phyloP scores from a whole-genome alignment of 2,797 vertebrate species.

The Ptychobarbus kaznakovi region DNA sequence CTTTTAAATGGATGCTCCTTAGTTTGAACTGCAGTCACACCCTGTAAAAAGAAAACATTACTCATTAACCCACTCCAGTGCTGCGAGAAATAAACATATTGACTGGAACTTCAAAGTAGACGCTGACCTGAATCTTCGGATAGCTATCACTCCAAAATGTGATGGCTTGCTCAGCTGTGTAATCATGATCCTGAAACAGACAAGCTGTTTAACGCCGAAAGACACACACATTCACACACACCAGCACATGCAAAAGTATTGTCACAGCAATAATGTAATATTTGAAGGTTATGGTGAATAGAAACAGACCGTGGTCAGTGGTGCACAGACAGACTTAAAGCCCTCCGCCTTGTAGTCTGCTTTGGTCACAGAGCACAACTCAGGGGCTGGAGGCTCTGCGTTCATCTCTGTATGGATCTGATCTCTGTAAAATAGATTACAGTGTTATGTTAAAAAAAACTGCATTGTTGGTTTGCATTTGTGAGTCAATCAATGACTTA shows the following conservation, averaged over 20 bases:
- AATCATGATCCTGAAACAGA: constrained; percentile 70
- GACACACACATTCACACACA: not conserved
- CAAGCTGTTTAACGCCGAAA: not conserved
- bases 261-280: not conserved
- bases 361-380: constrained; percentile 70
- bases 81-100: constrained; percentile 20
- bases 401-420: constrained; percentile 64
- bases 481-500: not conserved
- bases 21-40: constrained; percentile 62
- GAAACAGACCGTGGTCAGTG: constrained; percentile 62
- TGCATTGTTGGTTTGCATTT: not conserved
- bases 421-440: constrained; percentile 68
- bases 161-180: constrained; percentile 72
- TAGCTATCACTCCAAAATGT: constrained; percentile 80
- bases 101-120: not conserved
- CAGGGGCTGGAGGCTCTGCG: constrained; percentile 36
- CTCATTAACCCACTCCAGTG: not conserved
- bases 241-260: not conserved
- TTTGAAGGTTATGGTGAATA: constrained; percentile 2
- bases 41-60: constrained; percentile 66
- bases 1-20: constrained; percentile 72
- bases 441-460: constrained; percentile 14
- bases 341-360: constrained; percentile 70
- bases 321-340: constrained; percentile 65
- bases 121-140: constrained; percentile 70